Evolutionary conservation across 2,113 vertebrate species (phyloP).

Genomic region (Pogona vitticeps): DNA sequence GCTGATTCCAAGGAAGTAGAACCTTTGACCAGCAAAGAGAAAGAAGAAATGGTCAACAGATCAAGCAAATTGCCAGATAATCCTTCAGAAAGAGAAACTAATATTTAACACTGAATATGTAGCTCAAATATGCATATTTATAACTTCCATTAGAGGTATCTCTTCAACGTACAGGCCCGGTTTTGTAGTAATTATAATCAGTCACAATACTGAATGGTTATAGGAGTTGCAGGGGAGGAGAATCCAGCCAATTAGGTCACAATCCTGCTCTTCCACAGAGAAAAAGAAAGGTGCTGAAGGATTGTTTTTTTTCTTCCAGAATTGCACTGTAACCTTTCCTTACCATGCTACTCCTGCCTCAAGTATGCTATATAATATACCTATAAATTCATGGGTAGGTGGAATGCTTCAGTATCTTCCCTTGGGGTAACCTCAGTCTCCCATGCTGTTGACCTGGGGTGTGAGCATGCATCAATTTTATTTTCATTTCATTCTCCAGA

Average conservation of each 20-base stretch:
- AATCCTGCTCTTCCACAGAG: background rate
- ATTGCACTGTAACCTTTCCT: background rate
- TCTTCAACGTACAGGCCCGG: constrained; percentile 56
- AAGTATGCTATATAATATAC: background rate
- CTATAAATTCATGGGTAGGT: background rate
- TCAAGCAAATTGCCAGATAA: constrained; percentile 61
- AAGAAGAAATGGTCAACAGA: constrained; percentile 65
- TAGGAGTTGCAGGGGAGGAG: constrained; percentile 53
- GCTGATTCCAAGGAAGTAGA: constrained; percentile 74
- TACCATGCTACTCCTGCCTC: constrained; percentile 1
- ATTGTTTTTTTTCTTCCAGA: background rate
- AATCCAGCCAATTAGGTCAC: constrained; percentile 29
- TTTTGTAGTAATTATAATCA: constrained; percentile 62
- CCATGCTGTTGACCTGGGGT: background rate
- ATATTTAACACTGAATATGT: constrained; percentile 80
- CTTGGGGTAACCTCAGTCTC: background rate
- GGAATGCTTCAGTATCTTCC: background rate
- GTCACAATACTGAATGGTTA: constrained; percentile 52
- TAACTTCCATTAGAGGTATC: constrained; percentile 59
- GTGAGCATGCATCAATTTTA: background rate
- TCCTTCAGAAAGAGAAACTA: constrained; percentile 89
- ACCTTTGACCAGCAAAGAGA: constrained; percentile 67
- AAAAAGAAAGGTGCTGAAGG: background rate
- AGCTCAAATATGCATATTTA: constrained; percentile 56
- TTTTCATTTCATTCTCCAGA: background rate